These are phyloP conservation scores for Rhinichthys osculus DNA, from an alignment of 2,797 vertebrate genomes.

Conservation along the genomic window DNA sequence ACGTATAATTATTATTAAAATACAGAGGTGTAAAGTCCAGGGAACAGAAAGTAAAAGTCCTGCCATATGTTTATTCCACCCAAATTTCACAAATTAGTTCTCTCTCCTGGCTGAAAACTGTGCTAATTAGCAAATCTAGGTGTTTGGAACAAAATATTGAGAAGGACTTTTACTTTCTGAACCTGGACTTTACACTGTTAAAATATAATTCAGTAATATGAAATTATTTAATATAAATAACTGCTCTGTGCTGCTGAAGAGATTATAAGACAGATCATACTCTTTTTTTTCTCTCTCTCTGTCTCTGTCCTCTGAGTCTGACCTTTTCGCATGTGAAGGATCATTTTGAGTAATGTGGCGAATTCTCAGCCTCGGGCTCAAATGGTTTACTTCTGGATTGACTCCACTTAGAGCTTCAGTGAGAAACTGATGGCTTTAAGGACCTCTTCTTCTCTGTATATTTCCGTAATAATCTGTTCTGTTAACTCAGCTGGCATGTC, in stretches of 20 bases:
- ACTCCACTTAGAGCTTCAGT: not conserved
- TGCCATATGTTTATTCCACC: too few relatives aligned
- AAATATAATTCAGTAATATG: not conserved
- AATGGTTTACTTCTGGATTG: not conserved
- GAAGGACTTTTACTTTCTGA: too few relatives aligned
- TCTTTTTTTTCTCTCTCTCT: too few relatives aligned
- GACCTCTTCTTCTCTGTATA: not conserved
- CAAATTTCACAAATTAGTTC: too few relatives aligned
- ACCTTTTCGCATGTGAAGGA: not conserved
- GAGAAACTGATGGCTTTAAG: not conserved
- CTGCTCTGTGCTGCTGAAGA: not conserved
- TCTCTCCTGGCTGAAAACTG: too few relatives aligned
- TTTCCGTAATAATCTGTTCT: conserved; percentile 15
- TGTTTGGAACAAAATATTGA: too few relatives aligned
- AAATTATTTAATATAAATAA: not conserved
- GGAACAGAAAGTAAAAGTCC: too few relatives aligned
- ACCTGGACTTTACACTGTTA: too few relatives aligned
- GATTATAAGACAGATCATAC: not conserved
- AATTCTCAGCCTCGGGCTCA: not conserved
- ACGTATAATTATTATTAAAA: too few relatives aligned
- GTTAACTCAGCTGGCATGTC: conserved; percentile 16
- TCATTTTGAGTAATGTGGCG: not conserved
- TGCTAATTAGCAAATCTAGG: too few relatives aligned
- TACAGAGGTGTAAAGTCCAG: too few relatives aligned
- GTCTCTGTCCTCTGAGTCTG: not conserved